Conservation (phyloP, 2,888 invertebrate genomes). For the Harpagoxenus sublaevis region DNA sequence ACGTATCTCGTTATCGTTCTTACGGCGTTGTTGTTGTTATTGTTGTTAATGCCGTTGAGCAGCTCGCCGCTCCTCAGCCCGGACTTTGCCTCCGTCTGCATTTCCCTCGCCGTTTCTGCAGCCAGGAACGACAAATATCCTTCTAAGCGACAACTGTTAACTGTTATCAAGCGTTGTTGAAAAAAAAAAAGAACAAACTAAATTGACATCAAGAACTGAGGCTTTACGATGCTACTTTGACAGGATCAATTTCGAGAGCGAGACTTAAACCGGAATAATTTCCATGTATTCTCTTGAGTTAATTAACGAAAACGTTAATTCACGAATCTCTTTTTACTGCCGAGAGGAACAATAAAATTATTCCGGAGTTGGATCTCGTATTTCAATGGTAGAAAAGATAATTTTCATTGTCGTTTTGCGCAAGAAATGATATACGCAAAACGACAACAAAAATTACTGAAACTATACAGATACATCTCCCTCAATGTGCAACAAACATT, state of each 20-base stretch:
- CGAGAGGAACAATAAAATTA: not conserved
- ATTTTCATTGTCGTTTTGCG: not conserved
- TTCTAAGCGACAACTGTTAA: slow-evolving; percentile 39
- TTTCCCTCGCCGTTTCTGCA: slow-evolving; percentile 65
- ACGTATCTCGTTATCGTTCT: slow-evolving; percentile 86
- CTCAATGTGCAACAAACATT: slow-evolving; percentile 8
- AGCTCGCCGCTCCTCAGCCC: slow-evolving; percentile 65
- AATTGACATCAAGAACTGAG: slow-evolving; percentile 11
- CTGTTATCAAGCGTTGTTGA: slow-evolving; percentile 11
- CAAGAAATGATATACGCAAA: not conserved
- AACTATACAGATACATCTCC: not conserved
- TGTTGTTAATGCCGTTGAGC: slow-evolving; percentile 72
- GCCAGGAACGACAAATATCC: slow-evolving; percentile 63
- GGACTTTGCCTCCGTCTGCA: slow-evolving; percentile 63
- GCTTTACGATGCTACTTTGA: not conserved
- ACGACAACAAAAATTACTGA: not conserved
- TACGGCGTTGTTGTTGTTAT: slow-evolving; percentile 81
- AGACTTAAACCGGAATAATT: not conserved
- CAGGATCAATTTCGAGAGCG: not conserved
- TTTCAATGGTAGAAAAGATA: not conserved
- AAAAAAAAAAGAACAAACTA: not conserved
- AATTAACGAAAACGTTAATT: not conserved
- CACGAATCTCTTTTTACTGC: not conserved
- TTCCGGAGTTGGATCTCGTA: not conserved
- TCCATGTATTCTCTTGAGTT: not conserved